A percentile compares a stretch with the other conserved stretches of the same genome.
Evolutionary conservation across 2,113 vertebrate species (phyloP).

Genomic region (Fulica atra): DNA sequence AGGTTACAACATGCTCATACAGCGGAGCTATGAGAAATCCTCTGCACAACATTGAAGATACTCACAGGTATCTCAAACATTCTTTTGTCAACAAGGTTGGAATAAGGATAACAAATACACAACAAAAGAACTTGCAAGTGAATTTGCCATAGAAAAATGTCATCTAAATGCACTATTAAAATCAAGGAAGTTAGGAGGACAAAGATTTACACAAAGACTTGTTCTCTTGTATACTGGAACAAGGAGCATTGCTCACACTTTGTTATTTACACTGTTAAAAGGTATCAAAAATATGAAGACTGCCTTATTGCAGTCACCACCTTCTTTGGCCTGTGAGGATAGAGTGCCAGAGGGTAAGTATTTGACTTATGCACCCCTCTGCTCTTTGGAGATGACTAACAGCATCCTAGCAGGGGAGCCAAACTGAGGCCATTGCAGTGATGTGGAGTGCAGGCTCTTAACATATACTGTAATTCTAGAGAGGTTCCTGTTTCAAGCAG

Average conservation of each 20-base stretch:
- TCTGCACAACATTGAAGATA: not conserved
- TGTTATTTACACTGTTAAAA: not conserved
- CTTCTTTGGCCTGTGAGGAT: not conserved
- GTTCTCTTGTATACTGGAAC: not conserved
- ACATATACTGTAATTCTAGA: not conserved
- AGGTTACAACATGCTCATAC: not conserved
- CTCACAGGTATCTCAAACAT: not conserved
- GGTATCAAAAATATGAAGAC: not conserved
- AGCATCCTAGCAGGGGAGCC: not conserved
- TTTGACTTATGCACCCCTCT: not conserved
- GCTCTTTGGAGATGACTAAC: not conserved
- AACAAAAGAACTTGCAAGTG: not conserved
- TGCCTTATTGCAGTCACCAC: not conserved
- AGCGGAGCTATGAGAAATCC: not conserved
- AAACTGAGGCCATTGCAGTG: not conserved
- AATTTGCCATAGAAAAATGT: not conserved
- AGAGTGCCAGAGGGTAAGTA: not conserved
- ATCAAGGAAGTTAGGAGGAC: not conserved
- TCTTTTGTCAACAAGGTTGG: not conserved
- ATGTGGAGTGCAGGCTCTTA: too few species aligned
- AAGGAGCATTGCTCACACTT: not conserved
- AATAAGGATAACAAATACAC: not conserved
- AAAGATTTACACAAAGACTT: not conserved
- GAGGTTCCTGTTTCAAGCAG: not conserved
- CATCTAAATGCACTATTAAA: not conserved